Evolutionary conservation across 2,113 vertebrate species (phyloP).

Genomic region (Xiphophorus maculatus): DNA sequence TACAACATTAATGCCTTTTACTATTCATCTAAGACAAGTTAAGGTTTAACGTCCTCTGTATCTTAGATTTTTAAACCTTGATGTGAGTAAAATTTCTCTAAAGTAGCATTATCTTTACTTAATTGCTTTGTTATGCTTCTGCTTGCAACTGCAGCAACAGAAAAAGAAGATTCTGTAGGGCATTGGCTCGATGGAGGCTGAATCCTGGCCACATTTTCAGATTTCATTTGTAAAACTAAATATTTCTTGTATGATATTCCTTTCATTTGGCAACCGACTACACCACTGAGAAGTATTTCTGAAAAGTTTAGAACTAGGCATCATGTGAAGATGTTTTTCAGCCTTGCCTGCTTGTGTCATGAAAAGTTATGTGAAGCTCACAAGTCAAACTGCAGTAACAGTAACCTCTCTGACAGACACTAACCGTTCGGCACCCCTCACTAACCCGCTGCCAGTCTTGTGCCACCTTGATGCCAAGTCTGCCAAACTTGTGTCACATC

Average conservation of each 20-base stretch:
- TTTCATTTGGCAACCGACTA: neutral
- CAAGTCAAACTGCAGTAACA: slow-evolving; percentile 3
- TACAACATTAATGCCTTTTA: no score
- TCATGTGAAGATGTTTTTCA: neutral
- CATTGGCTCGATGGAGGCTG: neutral
- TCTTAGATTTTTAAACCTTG: no score
- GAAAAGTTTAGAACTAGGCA: neutral
- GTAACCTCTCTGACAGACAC: slow-evolving; percentile 52
- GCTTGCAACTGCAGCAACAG: neutral
- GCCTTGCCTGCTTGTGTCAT: neutral
- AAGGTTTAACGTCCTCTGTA: no score
- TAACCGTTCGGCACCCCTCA: slow-evolving; percentile 48
- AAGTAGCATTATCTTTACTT: neutral
- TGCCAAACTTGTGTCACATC: slow-evolving; percentile 78
- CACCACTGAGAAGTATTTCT: neutral
- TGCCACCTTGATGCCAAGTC: slow-evolving; percentile 67
- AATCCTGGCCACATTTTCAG: neutral
- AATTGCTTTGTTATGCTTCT: neutral
- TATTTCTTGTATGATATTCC: neutral
- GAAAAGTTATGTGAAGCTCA: neutral
- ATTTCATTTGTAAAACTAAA: neutral
- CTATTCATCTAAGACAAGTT: no score
- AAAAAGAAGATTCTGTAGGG: neutral
- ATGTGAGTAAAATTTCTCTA: neutral
- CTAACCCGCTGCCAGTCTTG: slow-evolving; percentile 67